Evolutionary conservation across 1,140 invertebrate genomes (phyloP).

Genomic region (Leptopilina clavipes): DNA sequence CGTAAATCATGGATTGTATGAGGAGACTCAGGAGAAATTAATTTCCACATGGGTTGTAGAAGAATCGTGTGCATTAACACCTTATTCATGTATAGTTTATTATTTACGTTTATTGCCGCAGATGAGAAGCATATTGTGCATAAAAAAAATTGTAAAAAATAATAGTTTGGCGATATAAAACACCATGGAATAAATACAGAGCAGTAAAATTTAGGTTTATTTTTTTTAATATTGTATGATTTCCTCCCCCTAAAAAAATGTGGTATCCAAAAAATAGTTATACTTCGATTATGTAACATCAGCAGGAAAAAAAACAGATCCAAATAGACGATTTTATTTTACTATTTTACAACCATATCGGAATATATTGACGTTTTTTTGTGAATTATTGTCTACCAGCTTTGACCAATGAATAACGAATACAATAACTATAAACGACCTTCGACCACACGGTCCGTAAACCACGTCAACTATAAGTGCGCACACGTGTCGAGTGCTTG

Average conservation of each 20-base stretch:
- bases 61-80: constrained; percentile 1
- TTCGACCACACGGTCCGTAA: constrained; percentile 36
- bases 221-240: neutral
- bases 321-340: neutral
- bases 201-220: neutral
- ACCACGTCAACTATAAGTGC: constrained; percentile 34
- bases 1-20: constrained; percentile 4
- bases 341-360: neutral
- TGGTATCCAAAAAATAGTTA: no score
- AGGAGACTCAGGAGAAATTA: constrained; percentile 25
- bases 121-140: neutral
- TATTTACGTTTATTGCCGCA: constrained; percentile 21
- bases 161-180: neutral
- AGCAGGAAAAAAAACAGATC: neutral
- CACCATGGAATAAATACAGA: neutral
- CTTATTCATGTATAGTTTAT: constrained; percentile 1
- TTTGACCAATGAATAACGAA: constrained; percentile 28
- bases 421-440: constrained; percentile 37
- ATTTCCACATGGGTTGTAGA: neutral
- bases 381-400: neutral
- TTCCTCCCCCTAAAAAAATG: no score
- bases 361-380: neutral
- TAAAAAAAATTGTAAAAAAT: constrained; percentile 7
- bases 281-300: no score
- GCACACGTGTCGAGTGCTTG: constrained; percentile 43